phyloP scores from a whole-genome alignment of 2,888 invertebrate species.

The Oscheius sp. region DNA sequence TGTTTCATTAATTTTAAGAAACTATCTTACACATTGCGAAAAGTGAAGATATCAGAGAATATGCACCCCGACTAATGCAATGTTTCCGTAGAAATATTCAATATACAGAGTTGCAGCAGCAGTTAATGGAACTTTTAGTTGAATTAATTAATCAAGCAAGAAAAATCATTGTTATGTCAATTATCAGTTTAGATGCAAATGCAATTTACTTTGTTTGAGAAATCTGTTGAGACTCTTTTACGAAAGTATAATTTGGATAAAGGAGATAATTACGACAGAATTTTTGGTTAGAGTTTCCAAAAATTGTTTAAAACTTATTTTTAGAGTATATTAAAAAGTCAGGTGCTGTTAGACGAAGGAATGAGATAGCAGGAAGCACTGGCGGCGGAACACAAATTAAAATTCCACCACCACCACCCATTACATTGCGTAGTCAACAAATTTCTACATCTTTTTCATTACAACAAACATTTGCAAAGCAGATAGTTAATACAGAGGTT shows the following conservation, averaged over 20 bases:
- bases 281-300: not conserved
- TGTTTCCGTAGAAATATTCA: constrained; percentile 84
- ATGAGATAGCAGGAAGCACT: not conserved
- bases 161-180: not conserved
- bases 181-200: constrained; percentile 83
- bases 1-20: constrained; percentile 51
- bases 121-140: constrained; percentile 50
- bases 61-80: constrained; percentile 83
- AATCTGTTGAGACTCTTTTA: constrained; percentile 83
- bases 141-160: constrained; percentile 49
- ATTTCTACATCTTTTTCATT: not conserved
- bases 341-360: not conserved
- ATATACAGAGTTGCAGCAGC: constrained; percentile 42
- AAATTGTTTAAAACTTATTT: not conserved
- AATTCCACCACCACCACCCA: too few species aligned
- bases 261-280: not conserved
- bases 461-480: constrained; percentile 36
- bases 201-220: constrained; percentile 90
- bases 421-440: not conserved
- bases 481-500: constrained; percentile 41
- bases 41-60: constrained; percentile 84
- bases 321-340: not conserved
- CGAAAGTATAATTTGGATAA: constrained; percentile 76
- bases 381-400: not conserved
- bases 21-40: constrained; percentile 44